phyloP scores from a whole-genome alignment of 2,113 vertebrate genomes.

The Poeciliopsis turrubarensis region DNA sequence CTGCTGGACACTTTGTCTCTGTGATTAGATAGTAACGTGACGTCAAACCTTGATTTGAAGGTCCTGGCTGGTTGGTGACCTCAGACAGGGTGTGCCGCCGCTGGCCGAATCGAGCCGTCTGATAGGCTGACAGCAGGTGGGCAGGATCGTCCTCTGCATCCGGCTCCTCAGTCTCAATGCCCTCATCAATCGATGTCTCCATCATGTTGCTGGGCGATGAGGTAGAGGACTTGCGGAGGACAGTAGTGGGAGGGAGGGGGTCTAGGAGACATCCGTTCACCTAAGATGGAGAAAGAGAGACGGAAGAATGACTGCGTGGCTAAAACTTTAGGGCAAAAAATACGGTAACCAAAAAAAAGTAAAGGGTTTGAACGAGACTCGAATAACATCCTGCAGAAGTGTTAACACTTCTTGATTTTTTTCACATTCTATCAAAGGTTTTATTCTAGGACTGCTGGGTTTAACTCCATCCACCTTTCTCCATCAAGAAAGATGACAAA shows the following conservation, averaged over 20 bases:
- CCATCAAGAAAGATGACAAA: no score
- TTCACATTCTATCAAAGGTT: not conserved
- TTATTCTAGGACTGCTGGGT: no score
- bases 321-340: not conserved
- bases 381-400: no score
- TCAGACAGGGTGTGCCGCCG: conserved; percentile 95
- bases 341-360: not conserved
- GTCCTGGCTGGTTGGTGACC: conserved; percentile 89
- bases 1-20: not conserved
- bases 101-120: conserved; percentile 88
- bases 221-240: conserved; percentile 89
- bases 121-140: conserved; percentile 86
- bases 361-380: no score
- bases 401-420: not conserved
- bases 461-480: no score
- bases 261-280: conserved; percentile 95
- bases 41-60: conserved; percentile 82
- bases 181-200: conserved; percentile 97
- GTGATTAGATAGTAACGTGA: not conserved
- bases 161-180: conserved; percentile 89
- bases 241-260: conserved; percentile 85
- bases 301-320: not conserved
- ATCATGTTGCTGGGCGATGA: conserved; percentile 95
- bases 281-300: conserved; percentile 65
- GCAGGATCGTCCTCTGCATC: conserved; percentile 89